phyloP scores from a whole-genome alignment of 2,797 vertebrate species.

The Microhierax caerulescens region DNA sequence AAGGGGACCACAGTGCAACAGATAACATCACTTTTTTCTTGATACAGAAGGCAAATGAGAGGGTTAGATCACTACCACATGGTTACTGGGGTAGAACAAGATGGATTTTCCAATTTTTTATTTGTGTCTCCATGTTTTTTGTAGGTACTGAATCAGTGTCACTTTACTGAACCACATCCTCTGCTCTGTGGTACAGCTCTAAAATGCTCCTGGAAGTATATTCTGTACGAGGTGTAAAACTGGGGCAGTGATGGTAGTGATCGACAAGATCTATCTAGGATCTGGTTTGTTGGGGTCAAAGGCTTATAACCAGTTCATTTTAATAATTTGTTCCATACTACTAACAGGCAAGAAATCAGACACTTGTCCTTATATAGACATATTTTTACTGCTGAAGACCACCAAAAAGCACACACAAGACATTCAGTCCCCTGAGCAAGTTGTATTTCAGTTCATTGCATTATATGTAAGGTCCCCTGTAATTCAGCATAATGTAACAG shows the following conservation, averaged over 20 bases:
- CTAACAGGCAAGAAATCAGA: not conserved
- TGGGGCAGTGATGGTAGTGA: not conserved
- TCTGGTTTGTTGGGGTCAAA: not conserved
- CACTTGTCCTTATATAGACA: not conserved
- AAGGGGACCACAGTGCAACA: not conserved
- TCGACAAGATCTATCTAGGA: not conserved
- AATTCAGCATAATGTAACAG: not conserved
- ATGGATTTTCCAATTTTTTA: not conserved
- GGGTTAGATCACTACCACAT: accelerated
- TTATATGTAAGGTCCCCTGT: not conserved
- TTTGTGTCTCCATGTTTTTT: not conserved
- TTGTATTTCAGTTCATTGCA: not conserved
- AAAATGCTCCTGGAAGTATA: not conserved
- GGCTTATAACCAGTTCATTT: not conserved
- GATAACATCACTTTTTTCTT: not conserved
- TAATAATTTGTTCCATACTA: not conserved
- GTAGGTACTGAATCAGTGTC: not conserved
- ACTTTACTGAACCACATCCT: not conserved
- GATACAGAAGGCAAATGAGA: not conserved
- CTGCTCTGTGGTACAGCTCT: not conserved
- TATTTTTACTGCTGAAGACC: not conserved
- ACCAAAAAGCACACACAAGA: not conserved
- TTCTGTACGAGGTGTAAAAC: not conserved
- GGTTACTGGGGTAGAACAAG: not conserved
- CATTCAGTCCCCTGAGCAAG: not conserved